These are phyloP conservation scores for Prunella himalayana DNA, from an alignment of 2,113 vertebrate genomes.

Conservation along the genomic window DNA sequence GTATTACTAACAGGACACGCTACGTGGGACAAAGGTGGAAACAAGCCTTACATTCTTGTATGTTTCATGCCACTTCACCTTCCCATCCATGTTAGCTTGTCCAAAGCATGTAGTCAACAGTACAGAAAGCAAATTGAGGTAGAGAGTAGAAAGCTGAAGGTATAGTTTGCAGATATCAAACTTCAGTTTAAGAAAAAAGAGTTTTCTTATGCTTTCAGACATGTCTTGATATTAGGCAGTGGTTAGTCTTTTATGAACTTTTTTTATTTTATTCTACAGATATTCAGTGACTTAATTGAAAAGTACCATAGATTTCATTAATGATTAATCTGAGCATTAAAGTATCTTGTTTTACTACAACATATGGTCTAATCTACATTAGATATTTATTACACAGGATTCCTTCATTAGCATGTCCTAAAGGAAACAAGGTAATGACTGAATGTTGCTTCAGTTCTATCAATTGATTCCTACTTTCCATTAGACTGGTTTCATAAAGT, in stretches of 20 bases:
- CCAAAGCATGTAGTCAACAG: slow-evolving; percentile 17
- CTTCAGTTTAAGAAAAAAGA: neutral
- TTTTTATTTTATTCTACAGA: neutral
- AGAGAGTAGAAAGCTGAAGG: slow-evolving; percentile 23
- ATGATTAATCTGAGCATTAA: neutral
- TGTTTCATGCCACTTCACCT: slow-evolving; percentile 28
- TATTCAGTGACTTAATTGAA: neutral
- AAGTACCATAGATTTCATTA: neutral
- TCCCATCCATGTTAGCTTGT: slow-evolving; percentile 43
- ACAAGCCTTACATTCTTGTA: slow-evolving; percentile 31
- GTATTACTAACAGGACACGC: neutral
- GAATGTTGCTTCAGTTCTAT: neutral
- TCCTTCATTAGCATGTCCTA: neutral
- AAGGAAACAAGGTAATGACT: neutral
- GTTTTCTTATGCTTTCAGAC: neutral
- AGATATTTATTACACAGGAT: neutral
- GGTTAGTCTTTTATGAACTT: neutral
- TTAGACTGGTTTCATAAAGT: neutral
- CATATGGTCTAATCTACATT: neutral
- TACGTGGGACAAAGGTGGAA: neutral
- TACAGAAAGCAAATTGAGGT: neutral
- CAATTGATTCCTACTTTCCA: neutral
- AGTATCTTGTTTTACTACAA: neutral
- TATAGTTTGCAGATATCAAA: neutral
- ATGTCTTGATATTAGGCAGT: neutral